Evolutionary conservation across 53 echinoderm and acorn worm species (phyloP).

Genomic region (Patiria pectinifera): DNA sequence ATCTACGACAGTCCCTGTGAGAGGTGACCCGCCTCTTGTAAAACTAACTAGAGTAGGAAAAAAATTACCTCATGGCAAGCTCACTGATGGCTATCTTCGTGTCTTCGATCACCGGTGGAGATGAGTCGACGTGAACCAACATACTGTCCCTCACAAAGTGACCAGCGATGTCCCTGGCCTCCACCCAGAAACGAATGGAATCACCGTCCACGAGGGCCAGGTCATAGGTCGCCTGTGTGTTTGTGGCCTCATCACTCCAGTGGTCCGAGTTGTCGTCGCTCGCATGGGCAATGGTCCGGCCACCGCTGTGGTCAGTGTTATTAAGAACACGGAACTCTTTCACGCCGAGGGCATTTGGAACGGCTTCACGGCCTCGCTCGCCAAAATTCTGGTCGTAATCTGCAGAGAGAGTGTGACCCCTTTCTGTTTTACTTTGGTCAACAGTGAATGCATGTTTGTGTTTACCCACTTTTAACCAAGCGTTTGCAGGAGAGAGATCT

Average conservation of each 20-base stretch:
- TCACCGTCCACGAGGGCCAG: slow-evolving; percentile 17
- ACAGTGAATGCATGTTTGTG: too few relatives aligned
- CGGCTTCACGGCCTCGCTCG: slow-evolving; percentile 13
- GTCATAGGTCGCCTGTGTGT: not conserved
- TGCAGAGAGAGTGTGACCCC: not conserved
- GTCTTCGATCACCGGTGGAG: slow-evolving; percentile 18
- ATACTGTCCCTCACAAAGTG: slow-evolving; percentile 28
- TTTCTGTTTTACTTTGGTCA: not conserved
- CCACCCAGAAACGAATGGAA: slow-evolving; percentile 52
- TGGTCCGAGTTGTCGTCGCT: not conserved
- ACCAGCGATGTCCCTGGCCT: slow-evolving; percentile 31
- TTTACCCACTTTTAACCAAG: too few relatives aligned
- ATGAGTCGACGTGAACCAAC: slow-evolving; percentile 50
- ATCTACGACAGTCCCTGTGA: too few relatives aligned
- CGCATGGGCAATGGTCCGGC: not conserved
- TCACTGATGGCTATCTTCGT: not conserved
- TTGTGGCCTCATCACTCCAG: not conserved
- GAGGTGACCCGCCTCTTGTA: too few relatives aligned
- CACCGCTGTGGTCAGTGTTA: not conserved
- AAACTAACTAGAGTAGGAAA: too few relatives aligned
- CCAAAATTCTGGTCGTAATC: slow-evolving; percentile 3
- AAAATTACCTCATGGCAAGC: not conserved
- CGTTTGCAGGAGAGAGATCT: too few relatives aligned
- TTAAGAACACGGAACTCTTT: slow-evolving; percentile 24
- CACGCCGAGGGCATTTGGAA: slow-evolving; percentile 46